phyloP scores from a whole-genome alignment of 2,113 vertebrate genomes.

The Rhegmatorhina hoffmannsi region DNA sequence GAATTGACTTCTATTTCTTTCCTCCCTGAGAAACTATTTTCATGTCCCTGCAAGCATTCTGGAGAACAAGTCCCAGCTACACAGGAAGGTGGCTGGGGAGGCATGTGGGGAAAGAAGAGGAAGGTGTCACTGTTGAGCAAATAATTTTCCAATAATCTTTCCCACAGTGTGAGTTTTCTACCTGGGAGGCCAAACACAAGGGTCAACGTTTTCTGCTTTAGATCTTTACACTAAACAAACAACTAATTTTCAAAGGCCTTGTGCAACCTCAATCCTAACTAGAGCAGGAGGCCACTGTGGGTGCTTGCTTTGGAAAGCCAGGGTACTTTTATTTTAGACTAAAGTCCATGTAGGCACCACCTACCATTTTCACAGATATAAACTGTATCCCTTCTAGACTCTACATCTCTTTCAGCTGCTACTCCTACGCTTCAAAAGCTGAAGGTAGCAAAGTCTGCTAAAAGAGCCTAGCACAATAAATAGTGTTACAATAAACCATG shows the following conservation, averaged over 20 bases:
- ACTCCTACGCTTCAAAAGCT: not conserved
- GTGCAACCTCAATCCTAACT: not conserved
- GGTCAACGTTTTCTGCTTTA: not conserved
- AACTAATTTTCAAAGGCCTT: not conserved
- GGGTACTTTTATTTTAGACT: not conserved
- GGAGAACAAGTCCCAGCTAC: not conserved
- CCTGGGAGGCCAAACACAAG: not conserved
- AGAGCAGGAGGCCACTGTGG: not conserved
- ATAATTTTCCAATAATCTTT: not conserved
- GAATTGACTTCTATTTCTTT: not conserved
- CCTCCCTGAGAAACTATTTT: not conserved
- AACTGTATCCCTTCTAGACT: not conserved
- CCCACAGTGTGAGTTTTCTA: conserved; percentile 1
- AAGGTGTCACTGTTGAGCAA: conserved; percentile 5
- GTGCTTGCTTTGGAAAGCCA: not conserved
- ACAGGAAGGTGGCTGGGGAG: not conserved
- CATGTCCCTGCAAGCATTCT: not conserved
- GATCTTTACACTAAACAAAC: not conserved
- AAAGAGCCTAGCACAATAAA: not conserved
- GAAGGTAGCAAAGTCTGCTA: not conserved
- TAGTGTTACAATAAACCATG: not conserved
- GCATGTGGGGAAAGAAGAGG: not conserved
- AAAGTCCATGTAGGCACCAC: not conserved
- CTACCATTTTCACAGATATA: not conserved
- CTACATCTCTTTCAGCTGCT: not conserved